Evolutionary conservation across 2,113 vertebrate species (phyloP).

Genomic region (Phylloscopus whistleri): DNA sequence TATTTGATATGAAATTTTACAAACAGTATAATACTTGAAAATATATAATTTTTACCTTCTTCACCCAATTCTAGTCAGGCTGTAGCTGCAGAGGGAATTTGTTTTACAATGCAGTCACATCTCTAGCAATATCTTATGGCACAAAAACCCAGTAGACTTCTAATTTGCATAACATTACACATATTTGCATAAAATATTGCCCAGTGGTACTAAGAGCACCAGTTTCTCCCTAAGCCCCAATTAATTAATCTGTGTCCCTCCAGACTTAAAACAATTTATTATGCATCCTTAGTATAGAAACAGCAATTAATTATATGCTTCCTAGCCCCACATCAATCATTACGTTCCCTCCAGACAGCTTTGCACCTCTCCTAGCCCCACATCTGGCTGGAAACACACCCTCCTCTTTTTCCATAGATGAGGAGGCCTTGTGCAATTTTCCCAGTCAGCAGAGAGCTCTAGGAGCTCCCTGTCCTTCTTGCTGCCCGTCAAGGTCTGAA

Average conservation of each 20-base stretch:
- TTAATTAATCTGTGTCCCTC: slow-evolving; percentile 63
- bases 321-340: slow-evolving; percentile 36
- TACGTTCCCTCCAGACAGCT: not conserved
- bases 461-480: not conserved
- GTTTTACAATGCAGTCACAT: slow-evolving; percentile 29
- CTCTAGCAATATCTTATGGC: slow-evolving; percentile 44
- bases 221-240: slow-evolving; percentile 49
- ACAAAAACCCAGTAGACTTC: slow-evolving; percentile 15
- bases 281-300: slow-evolving; percentile 26
- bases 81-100: not conserved
- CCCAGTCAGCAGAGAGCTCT: not conserved
- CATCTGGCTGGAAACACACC: not conserved
- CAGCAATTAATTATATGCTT: slow-evolving; percentile 47
- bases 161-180: slow-evolving; percentile 60
- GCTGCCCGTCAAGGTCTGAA: not conserved
- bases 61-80: not conserved
- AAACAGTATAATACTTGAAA: not conserved
- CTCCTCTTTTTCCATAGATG: not conserved
- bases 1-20: not conserved
- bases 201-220: slow-evolving; percentile 31
- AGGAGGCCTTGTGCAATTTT: not conserved
- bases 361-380: not conserved
- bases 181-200: slow-evolving; percentile 66
- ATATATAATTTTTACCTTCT: not conserved
- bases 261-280: slow-evolving; percentile 41